These are phyloP conservation scores for Mus spicilegus DNA, from an alignment of 2,113 vertebrate genomes.

Conservation along the genomic window DNA sequence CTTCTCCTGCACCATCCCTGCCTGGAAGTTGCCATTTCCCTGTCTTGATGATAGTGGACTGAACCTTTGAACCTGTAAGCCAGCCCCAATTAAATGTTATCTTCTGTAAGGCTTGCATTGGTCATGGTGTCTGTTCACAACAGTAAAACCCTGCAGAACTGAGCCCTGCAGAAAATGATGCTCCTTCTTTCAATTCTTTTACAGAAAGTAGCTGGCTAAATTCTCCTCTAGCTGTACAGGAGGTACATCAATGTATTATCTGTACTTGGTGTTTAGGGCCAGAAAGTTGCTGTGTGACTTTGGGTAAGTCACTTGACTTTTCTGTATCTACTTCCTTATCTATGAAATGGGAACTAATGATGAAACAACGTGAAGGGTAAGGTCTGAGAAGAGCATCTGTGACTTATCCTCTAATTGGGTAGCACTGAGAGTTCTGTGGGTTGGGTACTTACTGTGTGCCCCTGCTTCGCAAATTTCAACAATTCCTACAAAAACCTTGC, in stretches of 20 bases:
- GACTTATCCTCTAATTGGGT: accelerated
- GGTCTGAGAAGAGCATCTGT: accelerated
- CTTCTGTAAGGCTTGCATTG: too few species aligned
- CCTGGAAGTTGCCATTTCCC: too few species aligned
- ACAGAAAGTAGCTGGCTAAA: background rate
- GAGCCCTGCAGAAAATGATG: background rate
- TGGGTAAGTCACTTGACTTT: background rate
- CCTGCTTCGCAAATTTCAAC: background rate
- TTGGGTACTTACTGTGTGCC: accelerated
- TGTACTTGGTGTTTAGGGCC: background rate
- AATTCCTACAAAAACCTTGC: accelerated
- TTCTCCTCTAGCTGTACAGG: background rate
- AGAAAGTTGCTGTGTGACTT: background rate
- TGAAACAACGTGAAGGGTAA: background rate
- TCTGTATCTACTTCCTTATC: background rate
- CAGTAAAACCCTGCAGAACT: too few species aligned
- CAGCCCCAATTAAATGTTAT: too few species aligned
- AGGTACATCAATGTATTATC: background rate
- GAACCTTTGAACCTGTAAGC: too few species aligned
- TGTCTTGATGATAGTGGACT: too few species aligned
- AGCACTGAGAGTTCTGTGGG: accelerated
- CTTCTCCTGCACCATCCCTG: too few species aligned
- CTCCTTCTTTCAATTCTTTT: background rate
- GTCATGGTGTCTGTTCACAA: too few species aligned
- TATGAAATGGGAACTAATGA: background rate